A percentile compares a stretch with the other conserved stretches of the same genome.
Conservation (phyloP, 2,113 vertebrate genomes). For the Austrofundulus limnaeus region DNA sequence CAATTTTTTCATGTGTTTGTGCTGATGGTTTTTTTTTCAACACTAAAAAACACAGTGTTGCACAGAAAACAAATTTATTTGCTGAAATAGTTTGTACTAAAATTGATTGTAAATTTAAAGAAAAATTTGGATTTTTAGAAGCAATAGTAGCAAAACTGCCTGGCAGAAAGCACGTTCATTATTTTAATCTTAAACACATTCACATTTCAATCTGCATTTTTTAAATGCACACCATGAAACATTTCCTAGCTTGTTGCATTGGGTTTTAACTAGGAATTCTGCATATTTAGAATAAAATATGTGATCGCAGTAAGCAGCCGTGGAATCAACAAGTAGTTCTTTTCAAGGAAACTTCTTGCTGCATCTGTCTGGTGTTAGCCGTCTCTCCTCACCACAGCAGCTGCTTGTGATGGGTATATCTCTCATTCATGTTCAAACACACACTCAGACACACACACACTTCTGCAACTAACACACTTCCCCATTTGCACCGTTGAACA, state of each 20-base stretch:
- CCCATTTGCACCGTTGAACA: conserved; percentile 40
- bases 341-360: conserved; percentile 50
- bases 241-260: conserved; percentile 4
- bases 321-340: conserved; percentile 67
- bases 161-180: too few relatives aligned
- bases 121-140: too few relatives aligned
- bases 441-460: conserved; percentile 1
- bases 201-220: neutral
- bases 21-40: neutral
- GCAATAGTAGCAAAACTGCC: too few relatives aligned
- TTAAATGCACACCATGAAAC: neutral
- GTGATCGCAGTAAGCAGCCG: conserved; percentile 32
- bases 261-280: neutral
- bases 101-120: neutral
- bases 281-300: conserved; percentile 8
- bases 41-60: too few relatives aligned
- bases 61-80: neutral
- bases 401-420: conserved; percentile 76
- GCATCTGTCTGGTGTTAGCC: conserved; percentile 63
- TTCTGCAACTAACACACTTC: conserved; percentile 26
- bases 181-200: neutral
- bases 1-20: neutral
- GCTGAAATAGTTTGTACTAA: neutral
- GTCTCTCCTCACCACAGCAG: conserved; percentile 75
- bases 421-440: conserved; percentile 67